Conservation (phyloP, 2,888 invertebrate species). For the Lasioglossum vierecki region DNA sequence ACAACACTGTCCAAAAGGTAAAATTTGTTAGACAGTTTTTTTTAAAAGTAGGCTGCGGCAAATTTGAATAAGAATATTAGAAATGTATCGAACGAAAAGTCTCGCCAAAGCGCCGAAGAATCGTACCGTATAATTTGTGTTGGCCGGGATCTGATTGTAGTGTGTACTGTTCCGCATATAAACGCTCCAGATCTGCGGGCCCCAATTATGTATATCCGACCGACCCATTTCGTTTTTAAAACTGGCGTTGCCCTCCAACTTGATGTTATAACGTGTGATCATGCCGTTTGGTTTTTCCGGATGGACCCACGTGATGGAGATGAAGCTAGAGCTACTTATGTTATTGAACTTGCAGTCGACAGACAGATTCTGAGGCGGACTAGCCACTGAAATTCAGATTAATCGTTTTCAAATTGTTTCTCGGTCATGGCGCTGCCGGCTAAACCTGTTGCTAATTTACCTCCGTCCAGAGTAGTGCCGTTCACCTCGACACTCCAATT, state of each 20-base stretch:
- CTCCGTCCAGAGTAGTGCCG: slow-evolving; percentile 93
- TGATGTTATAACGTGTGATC: slow-evolving; percentile 90
- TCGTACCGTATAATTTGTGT: slow-evolving; percentile 92
- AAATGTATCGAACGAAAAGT: not conserved
- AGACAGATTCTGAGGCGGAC: slow-evolving; percentile 89
- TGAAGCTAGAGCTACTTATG: slow-evolving; percentile 86
- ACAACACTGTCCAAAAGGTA: not conserved
- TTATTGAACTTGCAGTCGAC: slow-evolving; percentile 89
- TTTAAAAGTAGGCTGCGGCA: not conserved
- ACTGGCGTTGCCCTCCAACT: slow-evolving; percentile 85
- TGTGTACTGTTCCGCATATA: slow-evolving; percentile 83
- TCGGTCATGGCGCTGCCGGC: not conserved
- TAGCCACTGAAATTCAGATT: slow-evolving; percentile 85
- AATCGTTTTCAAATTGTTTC: not conserved
- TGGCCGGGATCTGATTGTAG: slow-evolving; percentile 90
- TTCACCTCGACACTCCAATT: slow-evolving; percentile 91
- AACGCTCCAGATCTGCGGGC: slow-evolving; percentile 87
- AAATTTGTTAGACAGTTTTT: not conserved
- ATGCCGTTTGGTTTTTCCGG: slow-evolving; percentile 91
- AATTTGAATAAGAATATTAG: not conserved
- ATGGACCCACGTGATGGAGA: slow-evolving; percentile 90
- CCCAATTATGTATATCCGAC: slow-evolving; percentile 85
- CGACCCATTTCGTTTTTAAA: slow-evolving; percentile 85
- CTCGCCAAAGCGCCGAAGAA: not conserved
- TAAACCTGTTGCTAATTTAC: slow-evolving; percentile 68